phyloP scores from a whole-genome alignment of 2,113 vertebrate species.

The Leptocoma aspasia region DNA sequence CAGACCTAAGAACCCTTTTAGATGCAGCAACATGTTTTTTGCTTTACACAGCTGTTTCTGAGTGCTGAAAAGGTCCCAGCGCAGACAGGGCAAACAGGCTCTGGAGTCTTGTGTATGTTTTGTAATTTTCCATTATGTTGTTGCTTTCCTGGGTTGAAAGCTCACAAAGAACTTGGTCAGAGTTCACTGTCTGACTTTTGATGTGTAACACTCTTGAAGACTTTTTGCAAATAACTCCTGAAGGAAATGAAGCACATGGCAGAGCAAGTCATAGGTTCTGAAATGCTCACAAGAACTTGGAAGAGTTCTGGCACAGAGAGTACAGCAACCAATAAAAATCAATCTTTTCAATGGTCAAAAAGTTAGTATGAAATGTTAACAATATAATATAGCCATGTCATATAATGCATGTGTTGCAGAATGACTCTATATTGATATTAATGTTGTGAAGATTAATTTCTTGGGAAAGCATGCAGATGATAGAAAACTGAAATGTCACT shows the following conservation, averaged over 20 bases:
- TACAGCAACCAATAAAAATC: background rate
- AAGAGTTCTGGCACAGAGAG: background rate
- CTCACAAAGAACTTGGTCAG: background rate
- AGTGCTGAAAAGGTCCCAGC: background rate
- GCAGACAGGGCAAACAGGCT: accelerated
- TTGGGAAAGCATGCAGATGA: background rate
- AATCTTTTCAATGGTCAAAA: background rate
- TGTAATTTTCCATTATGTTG: background rate
- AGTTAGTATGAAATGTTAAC: background rate
- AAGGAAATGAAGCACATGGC: background rate
- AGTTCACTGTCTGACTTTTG: background rate
- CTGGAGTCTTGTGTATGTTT: background rate
- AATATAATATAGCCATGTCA: background rate
- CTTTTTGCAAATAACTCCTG: background rate
- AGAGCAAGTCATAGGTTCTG: background rate
- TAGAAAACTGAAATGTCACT: slow-evolving; percentile 2
- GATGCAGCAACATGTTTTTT: background rate
- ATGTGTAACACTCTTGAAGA: background rate
- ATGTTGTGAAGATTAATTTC: background rate
- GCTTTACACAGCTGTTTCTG: background rate
- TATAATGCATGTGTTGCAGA: background rate
- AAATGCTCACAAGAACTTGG: background rate
- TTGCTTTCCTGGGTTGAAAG: background rate
- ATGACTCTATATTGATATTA: background rate
- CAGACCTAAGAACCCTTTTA: background rate